Evolutionary conservation across 2,113 vertebrate genomes (phyloP).

Genomic region (Strix aluco): DNA sequence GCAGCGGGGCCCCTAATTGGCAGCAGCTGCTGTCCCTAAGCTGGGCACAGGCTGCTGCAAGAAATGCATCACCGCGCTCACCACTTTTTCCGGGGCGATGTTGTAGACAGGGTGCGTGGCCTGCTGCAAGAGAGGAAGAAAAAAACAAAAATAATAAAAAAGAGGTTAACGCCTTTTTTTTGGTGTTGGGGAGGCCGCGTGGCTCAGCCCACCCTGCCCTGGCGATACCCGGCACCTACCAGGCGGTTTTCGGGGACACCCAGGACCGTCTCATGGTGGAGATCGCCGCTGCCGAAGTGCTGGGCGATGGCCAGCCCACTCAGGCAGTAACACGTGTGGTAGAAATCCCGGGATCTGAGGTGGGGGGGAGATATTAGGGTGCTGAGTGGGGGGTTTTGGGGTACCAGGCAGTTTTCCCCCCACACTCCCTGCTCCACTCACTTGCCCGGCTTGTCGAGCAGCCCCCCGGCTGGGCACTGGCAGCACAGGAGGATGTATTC

Average conservation of each 20-base stretch:
- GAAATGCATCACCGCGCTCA: slow-evolving; percentile 85
- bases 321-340: slow-evolving; percentile 98
- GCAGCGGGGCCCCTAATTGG: slow-evolving; percentile 6
- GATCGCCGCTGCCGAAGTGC: slow-evolving; percentile 89
- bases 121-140: slow-evolving; percentile 71
- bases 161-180: background rate
- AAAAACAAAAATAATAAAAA: too few relatives aligned
- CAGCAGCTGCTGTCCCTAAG: background rate
- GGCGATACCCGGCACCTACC: slow-evolving; percentile 73
- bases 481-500: slow-evolving; percentile 98
- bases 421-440: slow-evolving; percentile 66
- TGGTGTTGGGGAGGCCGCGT: accelerated
- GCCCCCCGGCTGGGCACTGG: slow-evolving; percentile 90
- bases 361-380: background rate
- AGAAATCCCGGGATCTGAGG: slow-evolving; percentile 92
- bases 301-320: slow-evolving; percentile 94
- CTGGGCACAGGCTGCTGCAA: slow-evolving; percentile 80
- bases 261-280: slow-evolving; percentile 84
- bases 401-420: background rate
- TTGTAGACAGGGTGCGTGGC: slow-evolving; percentile 96
- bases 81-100: slow-evolving; percentile 91
- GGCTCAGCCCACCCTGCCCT: background rate
- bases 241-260: slow-evolving; percentile 87
- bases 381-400: background rate
- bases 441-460: slow-evolving; percentile 97